A percentile compares a stretch with the other conserved stretches of the same genome.
Conservation (phyloP, 2,888 invertebrate species). For the Sinotaia quadrata region DNA sequence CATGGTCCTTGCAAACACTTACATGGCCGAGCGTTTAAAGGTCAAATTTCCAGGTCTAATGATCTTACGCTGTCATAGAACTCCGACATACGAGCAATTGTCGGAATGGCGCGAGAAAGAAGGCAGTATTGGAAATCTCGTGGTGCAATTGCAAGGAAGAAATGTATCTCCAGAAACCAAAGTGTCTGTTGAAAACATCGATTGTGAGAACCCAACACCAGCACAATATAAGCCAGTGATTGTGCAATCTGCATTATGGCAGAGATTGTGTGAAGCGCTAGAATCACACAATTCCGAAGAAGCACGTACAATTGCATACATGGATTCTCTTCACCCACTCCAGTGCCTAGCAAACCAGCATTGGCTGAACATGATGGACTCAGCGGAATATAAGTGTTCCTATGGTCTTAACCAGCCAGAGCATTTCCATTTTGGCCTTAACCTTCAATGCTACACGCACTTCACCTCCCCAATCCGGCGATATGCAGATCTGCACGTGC, state of each 20-base stretch:
- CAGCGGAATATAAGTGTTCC: slow-evolving; percentile 40
- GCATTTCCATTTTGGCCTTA: slow-evolving; percentile 44
- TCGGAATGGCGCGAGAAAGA: slow-evolving; percentile 34
- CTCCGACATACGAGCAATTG: slow-evolving; percentile 33
- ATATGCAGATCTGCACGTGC: slow-evolving; percentile 43
- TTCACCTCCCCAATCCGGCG: slow-evolving; percentile 52
- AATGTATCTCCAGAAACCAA: slow-evolving; percentile 13
- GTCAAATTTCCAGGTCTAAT: slow-evolving; percentile 23
- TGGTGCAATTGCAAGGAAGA: slow-evolving; percentile 19
- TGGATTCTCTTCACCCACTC: slow-evolving; percentile 41
- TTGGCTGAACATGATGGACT: slow-evolving; percentile 44
- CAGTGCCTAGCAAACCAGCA: slow-evolving; percentile 39
- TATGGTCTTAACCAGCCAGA: slow-evolving; percentile 20
- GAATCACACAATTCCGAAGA: slow-evolving; percentile 16
- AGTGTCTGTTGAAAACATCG: background rate
- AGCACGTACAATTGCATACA: slow-evolving; percentile 31
- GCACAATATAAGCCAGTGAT: slow-evolving; percentile 10
- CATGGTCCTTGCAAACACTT: slow-evolving; percentile 41
- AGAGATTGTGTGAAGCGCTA: slow-evolving; percentile 10
- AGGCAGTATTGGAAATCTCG: slow-evolving; percentile 16
- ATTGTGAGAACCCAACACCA: no score
- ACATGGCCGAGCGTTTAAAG: slow-evolving; percentile 31
- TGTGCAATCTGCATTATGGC: slow-evolving; percentile 40
- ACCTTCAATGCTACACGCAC: slow-evolving; percentile 42
- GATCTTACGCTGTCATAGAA: slow-evolving; percentile 39